A percentile compares a stretch with the other conserved stretches of the same genome.
Evolutionary conservation across 2,113 vertebrate genomes (phyloP).

Genomic region (Scophthalmus maximus): DNA sequence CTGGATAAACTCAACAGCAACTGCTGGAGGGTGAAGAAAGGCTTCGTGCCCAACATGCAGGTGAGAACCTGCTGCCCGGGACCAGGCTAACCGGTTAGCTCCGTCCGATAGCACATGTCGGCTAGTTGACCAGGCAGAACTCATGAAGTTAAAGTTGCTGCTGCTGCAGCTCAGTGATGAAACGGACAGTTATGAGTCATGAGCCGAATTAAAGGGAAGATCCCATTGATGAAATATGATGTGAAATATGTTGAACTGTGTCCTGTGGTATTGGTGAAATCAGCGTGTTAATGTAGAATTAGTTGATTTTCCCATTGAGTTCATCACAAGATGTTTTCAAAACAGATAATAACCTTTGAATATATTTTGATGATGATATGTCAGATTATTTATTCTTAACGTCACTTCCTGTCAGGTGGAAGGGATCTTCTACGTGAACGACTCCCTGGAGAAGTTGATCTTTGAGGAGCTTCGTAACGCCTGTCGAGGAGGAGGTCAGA

Average conservation of each 20-base stretch:
- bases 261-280: background rate
- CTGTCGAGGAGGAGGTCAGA: conserved; percentile 92
- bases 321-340: background rate
- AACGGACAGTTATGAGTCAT: background rate
- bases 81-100: conserved; percentile 32
- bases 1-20: conserved; percentile 91
- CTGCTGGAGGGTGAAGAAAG: conserved; percentile 96
- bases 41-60: conserved; percentile 98
- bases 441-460: conserved; percentile 95
- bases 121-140: background rate
- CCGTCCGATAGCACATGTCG: conserved; percentile 11
- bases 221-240: accelerated
- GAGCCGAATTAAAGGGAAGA: background rate
- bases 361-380: too few species aligned
- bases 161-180: background rate
- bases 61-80: conserved; percentile 70
- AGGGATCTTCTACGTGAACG: conserved; percentile 96
- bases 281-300: background rate
- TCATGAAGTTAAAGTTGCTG: background rate
- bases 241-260: accelerated
- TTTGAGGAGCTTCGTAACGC: conserved; percentile 97
- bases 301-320: background rate
- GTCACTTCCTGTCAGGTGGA: conserved; percentile 87
- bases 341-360: too few species aligned
- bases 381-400: background rate